These are phyloP conservation scores for Ophion slaviceki DNA, from an alignment of 2,888 invertebrate species.

Conservation along the genomic window DNA sequence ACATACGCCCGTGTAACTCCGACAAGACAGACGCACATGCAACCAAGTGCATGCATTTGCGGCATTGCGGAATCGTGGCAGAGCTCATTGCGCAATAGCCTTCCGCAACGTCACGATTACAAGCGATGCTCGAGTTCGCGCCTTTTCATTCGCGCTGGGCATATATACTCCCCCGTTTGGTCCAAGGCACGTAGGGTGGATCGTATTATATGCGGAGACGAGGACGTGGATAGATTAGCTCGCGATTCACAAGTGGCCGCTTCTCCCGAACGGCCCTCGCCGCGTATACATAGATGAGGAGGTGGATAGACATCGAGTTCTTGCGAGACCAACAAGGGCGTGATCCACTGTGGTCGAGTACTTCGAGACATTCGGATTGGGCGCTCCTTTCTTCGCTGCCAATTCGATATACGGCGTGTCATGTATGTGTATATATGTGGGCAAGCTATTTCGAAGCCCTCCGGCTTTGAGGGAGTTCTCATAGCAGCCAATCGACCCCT, in stretches of 20 bases:
- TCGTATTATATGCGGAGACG: conserved; percentile 47
- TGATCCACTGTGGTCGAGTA: not conserved
- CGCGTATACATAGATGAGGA: not conserved
- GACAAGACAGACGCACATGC: not conserved
- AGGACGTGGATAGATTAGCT: conserved; percentile 65
- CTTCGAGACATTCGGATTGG: not conserved
- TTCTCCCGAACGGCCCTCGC: not conserved
- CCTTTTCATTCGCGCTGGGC: conserved; percentile 77
- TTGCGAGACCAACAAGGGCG: conserved; percentile 22
- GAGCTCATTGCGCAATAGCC: conserved; percentile 54
- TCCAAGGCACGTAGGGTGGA: conserved; percentile 47
- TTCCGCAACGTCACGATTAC: conserved; percentile 75
- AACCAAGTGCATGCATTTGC: not conserved
- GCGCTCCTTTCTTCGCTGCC: conserved; percentile 16
- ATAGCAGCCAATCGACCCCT: no score
- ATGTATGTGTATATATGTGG: no score
- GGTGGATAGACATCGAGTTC: conserved; percentile 32
- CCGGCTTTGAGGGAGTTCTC: no score
- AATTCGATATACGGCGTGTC: conserved; percentile 9
- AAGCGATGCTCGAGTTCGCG: conserved; percentile 80
- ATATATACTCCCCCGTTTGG: conserved; percentile 64
- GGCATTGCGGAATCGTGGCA: conserved; percentile 47
- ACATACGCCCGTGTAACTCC: conserved; percentile 10
- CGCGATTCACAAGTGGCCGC: conserved; percentile 64
- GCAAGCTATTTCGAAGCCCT: no score